Percentiles rank a stretch among this genome's conserved stretches.
Conservation (phyloP, 2,888 invertebrate genomes). For the Cheilosia urbana region DNA sequence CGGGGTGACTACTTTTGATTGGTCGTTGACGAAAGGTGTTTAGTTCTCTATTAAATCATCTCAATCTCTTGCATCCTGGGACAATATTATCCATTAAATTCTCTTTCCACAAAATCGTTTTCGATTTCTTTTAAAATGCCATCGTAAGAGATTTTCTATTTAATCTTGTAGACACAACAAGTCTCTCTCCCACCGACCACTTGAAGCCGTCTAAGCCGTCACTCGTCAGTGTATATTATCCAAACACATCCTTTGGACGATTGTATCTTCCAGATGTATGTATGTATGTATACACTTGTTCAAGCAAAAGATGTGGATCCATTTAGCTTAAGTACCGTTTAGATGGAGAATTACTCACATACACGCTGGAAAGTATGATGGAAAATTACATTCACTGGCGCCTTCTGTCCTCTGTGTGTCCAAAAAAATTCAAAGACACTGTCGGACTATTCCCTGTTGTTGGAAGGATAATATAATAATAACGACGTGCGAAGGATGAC, state of each 20-base stretch:
- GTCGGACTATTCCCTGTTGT: constrained; percentile 24
- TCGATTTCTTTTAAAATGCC: constrained; percentile 30
- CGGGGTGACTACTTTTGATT: constrained; percentile 52
- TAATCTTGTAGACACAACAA: constrained; percentile 47
- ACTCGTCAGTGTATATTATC: constrained; percentile 11
- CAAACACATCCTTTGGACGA: constrained; percentile 44
- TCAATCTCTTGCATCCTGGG: constrained; percentile 27
- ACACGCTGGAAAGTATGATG: background rate
- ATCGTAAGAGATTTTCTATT: constrained; percentile 32
- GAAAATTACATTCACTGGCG: constrained; percentile 52
- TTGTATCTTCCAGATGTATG: constrained; percentile 32
- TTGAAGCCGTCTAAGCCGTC: constrained; percentile 21
- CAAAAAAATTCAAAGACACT: constrained; percentile 11
- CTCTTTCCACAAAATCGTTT: constrained; percentile 23
- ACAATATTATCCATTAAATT: constrained; percentile 57
- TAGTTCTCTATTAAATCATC: constrained; percentile 27
- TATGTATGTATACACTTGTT: constrained; percentile 29
- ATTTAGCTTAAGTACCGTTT: constrained; percentile 61
- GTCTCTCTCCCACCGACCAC: constrained; percentile 42
- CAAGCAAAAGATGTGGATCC: constrained; percentile 64
- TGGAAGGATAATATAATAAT: constrained; percentile 40
- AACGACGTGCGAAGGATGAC: constrained; percentile 12
- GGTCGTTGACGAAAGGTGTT: constrained; percentile 62
- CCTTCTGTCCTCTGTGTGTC: constrained; percentile 27
- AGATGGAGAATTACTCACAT: constrained; percentile 19